Base-by-base conservation (phyloP, 1,140 invertebrate genomes). In the Archivesica marissinica region DNA sequence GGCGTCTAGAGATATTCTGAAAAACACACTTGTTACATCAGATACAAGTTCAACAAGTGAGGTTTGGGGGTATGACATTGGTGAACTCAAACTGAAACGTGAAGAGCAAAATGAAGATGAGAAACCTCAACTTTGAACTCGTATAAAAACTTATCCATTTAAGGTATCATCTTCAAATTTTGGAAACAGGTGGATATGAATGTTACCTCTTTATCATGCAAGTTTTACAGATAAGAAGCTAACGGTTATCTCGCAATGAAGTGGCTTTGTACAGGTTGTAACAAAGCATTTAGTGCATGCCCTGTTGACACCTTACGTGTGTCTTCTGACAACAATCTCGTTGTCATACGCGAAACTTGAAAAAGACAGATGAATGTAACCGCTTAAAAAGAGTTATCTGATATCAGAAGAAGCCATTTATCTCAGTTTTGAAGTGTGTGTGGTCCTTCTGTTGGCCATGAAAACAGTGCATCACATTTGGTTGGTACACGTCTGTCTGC, bases 111-210 rank as follows among this genome's bases (percentile, higher is more conserved):
- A 35, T 64, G 9, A 64, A 64, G 59, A 64, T 64, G 59, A 64
- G 17, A 33, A 35, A 35, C 59, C 25, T 64, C 75, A 77, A 39
- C 56, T 80, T 80, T 80, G 59, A 68, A 66, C 77, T 20, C 25
- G 28, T 44, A 28, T 80, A 33, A 47, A 47, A 68, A 39, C 7
- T 66, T 38, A 66, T 35, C 64, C 15, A 28, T 66, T 80, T 23
- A 39, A 7, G 59, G 28, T 83, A 83, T 83, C 80, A 61, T 64
- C 38, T 59, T 50, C 23, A 61, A 74, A 74, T 75, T 83, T 83
- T 47, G 33, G 35, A 4, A 39, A 83, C 80, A 83, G 80, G 80
- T 83, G 80, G 20, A 30, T 41, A 59, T 30, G 38, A 64, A 20
- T 38, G n/a, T 44, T 35, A 52, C 50, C 50, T 64, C 70, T 75